A percentile compares a stretch with the other conserved stretches of the same genome.
These are phyloP conservation scores for Nesidiocoris tenuis DNA, from an alignment of 2,888 invertebrate genomes.

Conservation along the genomic window DNA sequence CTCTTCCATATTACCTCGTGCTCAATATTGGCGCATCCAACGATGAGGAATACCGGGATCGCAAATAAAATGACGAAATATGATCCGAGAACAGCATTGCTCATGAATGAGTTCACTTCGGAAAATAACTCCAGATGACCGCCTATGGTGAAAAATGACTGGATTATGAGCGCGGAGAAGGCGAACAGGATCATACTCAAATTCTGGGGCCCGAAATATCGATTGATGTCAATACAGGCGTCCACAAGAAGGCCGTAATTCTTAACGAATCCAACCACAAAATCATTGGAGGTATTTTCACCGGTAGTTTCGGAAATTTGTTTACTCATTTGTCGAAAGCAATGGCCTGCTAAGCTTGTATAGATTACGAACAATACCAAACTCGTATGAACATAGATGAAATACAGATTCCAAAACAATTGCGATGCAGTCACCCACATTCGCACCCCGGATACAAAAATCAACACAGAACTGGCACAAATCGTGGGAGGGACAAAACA, in stretches of 20 bases:
- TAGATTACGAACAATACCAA: not conserved
- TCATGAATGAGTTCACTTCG: not conserved
- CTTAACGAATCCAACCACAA: not conserved
- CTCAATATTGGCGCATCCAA: not conserved
- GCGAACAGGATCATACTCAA: not conserved
- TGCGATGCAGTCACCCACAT: too few relatives aligned
- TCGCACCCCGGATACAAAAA: too few relatives aligned
- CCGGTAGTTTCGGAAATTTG: too few relatives aligned
- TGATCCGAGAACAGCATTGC: not conserved
- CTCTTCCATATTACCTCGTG: too few relatives aligned
- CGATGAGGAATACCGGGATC: not conserved
- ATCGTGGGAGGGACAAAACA: too few relatives aligned
- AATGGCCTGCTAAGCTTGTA: not conserved
- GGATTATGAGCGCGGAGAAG: not conserved
- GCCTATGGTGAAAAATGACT: not conserved
- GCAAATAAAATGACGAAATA: not conserved
- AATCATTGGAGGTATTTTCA: too few relatives aligned
- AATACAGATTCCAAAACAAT: too few relatives aligned
- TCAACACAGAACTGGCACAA: too few relatives aligned
- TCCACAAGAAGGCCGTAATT: not conserved
- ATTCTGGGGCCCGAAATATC: not conserved
- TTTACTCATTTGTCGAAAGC: too few relatives aligned
- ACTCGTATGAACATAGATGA: not conserved
- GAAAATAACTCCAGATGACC: not conserved
- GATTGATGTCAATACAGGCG: not conserved